Evolutionary conservation across 2,113 vertebrate species (phyloP).

Genomic region (Rhea americana): DNA sequence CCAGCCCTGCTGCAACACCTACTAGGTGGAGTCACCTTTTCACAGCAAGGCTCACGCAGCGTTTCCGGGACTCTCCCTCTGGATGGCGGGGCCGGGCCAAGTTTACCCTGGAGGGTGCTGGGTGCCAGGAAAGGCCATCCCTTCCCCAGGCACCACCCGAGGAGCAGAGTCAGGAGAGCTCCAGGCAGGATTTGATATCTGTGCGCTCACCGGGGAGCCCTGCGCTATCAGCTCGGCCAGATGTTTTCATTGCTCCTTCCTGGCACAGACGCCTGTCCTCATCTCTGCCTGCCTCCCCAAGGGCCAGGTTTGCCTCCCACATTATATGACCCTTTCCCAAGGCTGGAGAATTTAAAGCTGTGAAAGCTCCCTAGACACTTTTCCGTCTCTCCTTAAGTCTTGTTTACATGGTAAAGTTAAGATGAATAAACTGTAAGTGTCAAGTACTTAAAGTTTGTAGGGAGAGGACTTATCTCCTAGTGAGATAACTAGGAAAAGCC

Average conservation of each 20-base stretch:
- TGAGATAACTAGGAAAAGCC: not conserved
- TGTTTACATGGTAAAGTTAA: not conserved
- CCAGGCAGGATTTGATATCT: fast-evolving
- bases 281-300: not conserved
- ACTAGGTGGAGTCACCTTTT: not conserved
- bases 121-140: not conserved
- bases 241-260: not conserved
- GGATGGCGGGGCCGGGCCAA: fast-evolving
- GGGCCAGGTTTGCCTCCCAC: not conserved
- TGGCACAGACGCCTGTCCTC: not conserved
- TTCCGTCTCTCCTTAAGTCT: not conserved
- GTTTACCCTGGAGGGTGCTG: not conserved
- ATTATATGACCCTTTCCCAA: fast-evolving
- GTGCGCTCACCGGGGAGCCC: not conserved
- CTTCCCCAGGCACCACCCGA: not conserved
- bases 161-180: fast-evolving
- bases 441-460: not conserved
- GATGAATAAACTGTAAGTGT: not conserved
- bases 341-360: fast-evolving
- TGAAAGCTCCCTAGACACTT: fast-evolving
- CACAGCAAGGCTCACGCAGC: not conserved
- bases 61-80: not conserved
- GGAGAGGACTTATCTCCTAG: not conserved
- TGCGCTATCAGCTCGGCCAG: fast-evolving
- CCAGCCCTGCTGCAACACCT: not conserved